Evolutionary conservation across 1,140 invertebrate genomes (phyloP).

Genomic region (Mactra quadrangularis): DNA sequence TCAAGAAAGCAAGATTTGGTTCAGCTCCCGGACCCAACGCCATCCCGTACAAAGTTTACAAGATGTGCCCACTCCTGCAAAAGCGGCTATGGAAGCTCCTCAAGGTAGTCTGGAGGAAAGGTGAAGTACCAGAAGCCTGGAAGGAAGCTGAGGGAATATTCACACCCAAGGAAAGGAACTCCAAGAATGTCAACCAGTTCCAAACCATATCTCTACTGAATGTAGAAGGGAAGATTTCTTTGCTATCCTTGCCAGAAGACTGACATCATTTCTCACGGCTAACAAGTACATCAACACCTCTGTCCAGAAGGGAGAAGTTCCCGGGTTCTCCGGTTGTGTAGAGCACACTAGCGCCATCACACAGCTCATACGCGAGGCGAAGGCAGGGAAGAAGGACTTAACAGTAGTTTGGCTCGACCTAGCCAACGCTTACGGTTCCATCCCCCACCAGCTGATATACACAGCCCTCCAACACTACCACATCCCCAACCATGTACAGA

Average conservation of each 20-base stretch:
- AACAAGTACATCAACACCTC: slow-evolving; percentile 38
- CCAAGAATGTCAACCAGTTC: neutral
- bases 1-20: slow-evolving; percentile 33
- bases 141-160: slow-evolving; percentile 11
- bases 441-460: slow-evolving; percentile 57
- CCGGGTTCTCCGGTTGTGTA: slow-evolving; percentile 41
- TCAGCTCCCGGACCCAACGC: slow-evolving; percentile 36
- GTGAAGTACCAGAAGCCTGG: slow-evolving; percentile 23
- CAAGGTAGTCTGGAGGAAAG: slow-evolving; percentile 37
- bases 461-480: slow-evolving; percentile 52
- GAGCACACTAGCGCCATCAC: slow-evolving; percentile 36
- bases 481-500: slow-evolving; percentile 37
- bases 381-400: neutral
- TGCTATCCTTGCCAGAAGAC: slow-evolving; percentile 35
- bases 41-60: slow-evolving; percentile 53
- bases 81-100: slow-evolving; percentile 43
- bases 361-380: slow-evolving; percentile 45
- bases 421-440: slow-evolving; percentile 50
- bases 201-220: neutral
- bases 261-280: slow-evolving; percentile 20
- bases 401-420: neutral
- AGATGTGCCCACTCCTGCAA: slow-evolving; percentile 39
- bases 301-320: slow-evolving; percentile 47
- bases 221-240: slow-evolving; percentile 7
- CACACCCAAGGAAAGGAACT: slow-evolving; percentile 14